phyloP scores from a whole-genome alignment of 1,140 invertebrate species.

The Trypoxylus dichotomus region DNA sequence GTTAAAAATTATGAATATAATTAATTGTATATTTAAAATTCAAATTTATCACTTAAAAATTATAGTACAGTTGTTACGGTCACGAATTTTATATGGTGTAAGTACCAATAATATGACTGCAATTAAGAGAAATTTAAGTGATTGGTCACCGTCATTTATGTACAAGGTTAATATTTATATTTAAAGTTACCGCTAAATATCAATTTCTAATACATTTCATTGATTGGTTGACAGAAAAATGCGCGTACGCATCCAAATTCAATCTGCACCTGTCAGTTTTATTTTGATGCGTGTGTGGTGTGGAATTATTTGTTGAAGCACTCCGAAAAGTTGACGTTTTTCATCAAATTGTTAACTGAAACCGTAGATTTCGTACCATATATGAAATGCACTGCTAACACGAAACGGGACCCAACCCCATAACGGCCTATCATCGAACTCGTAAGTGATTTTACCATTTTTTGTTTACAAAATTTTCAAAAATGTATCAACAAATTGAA shows the following conservation, averaged over 20 bases:
- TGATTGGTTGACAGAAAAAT: background rate
- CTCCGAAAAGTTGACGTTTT: background rate
- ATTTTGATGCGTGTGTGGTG: background rate
- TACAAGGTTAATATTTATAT: too few species aligned
- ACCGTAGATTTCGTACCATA: background rate
- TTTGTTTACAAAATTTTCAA: slow-evolving; percentile 22
- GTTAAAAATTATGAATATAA: too few species aligned
- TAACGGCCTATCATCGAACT: background rate
- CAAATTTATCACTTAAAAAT: too few species aligned
- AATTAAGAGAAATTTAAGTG: too few species aligned
- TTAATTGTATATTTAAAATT: too few species aligned
- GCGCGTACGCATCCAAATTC: background rate
- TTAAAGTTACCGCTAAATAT: background rate
- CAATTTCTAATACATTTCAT: background rate
- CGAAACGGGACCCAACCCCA: background rate
- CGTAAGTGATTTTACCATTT: background rate
- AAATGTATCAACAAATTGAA: background rate
- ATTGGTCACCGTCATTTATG: too few species aligned
- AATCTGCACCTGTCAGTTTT: slow-evolving; percentile 16
- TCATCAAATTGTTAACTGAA: background rate
- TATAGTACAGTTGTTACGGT: too few species aligned
- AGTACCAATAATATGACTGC: too few species aligned
- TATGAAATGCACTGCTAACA: background rate
- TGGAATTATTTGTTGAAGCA: background rate
- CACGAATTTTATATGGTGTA: too few species aligned